Base-by-base conservation (phyloP, 2,797 vertebrate species). In the Pterois miles region DNA sequence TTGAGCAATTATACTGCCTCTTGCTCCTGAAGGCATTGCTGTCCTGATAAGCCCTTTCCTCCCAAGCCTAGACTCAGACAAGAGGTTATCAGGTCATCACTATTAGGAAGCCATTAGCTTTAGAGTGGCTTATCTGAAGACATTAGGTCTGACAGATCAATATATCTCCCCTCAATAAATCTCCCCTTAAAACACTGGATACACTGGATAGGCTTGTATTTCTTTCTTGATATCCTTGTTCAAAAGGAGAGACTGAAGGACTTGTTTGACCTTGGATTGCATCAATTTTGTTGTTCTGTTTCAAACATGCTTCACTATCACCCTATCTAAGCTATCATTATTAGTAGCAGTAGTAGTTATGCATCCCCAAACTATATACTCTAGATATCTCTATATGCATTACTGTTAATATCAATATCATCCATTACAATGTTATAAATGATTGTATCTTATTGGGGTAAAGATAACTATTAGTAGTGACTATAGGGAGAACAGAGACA, bases 1-100 rank as follows among this genome's bases (percentile, higher is more conserved):
- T 66, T 64, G 8, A 65, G 58, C 18, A 22, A 64, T 36, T 72
- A 22, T 22, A n/a, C 14, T 66, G 5, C 20, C 7, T 2, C 22
- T 52, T 9, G 6, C 8, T 33, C 52, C 54, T 76, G 22, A 73
- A 67, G 16, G 5, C 31, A 57, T 78, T 20, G 3, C 12, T 75
- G 62, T 69, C 65, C 56, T 68, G 14, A 57, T 10, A 46, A 62
- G 25, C 34, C 6, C 67, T 43, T 69, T 12, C 50, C 14, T 36
- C 48, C 16, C 29, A 3, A 2, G 3, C 73, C 8, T 38, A n/a
- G 58, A 65, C 29, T 76, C 54, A 23, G 78, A 72, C 52, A 60
- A 65, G 65, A 76, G 76, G 78, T 86, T 82, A 65, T 85, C 69
- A 65, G 7, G 71, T 66, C 74, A 86, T 80, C 71, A 10, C 74